These are phyloP conservation scores for Astreopora myriophthalma DNA, from an alignment of 64 coral and sea anemone species.

Conservation along the genomic window DNA sequence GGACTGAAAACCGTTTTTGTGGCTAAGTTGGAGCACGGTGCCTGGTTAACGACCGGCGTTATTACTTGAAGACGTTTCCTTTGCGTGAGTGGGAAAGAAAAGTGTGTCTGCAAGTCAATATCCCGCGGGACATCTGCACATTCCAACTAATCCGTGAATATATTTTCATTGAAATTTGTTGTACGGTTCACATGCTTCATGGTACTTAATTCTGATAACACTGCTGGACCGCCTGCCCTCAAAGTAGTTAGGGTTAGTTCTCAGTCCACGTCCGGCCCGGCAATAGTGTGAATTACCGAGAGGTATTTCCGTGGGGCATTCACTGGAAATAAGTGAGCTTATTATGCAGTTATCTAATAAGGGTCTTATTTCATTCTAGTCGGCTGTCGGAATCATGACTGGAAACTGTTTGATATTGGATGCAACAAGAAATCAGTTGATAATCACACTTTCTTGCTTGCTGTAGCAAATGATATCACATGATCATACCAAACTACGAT, in stretches of 20 bases:
- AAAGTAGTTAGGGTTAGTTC: background rate
- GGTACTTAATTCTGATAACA: background rate
- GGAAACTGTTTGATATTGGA: background rate
- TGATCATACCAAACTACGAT: too few relatives aligned
- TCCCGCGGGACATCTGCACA: background rate
- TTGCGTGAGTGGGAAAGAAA: background rate
- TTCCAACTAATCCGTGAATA: background rate
- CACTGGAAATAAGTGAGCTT: background rate
- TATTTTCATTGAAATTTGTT: background rate
- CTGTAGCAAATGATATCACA: background rate
- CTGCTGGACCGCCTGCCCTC: background rate
- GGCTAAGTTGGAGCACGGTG: too few relatives aligned
- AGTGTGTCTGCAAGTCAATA: background rate
- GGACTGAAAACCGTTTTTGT: too few relatives aligned
- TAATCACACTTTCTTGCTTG: background rate
- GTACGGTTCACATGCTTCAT: background rate
- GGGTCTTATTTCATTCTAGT: background rate
- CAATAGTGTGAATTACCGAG: background rate
- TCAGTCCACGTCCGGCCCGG: background rate
- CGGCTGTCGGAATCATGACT: background rate
- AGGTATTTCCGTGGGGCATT: background rate
- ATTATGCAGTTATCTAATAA: background rate
- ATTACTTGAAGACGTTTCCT: background rate
- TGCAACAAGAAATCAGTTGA: background rate
- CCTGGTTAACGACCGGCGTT: background rate